Evolutionary conservation across 2,797 vertebrate species (phyloP), one percentile per base, ranked within the genome.

Genomic region (Clarias laeviceps): DNA sequence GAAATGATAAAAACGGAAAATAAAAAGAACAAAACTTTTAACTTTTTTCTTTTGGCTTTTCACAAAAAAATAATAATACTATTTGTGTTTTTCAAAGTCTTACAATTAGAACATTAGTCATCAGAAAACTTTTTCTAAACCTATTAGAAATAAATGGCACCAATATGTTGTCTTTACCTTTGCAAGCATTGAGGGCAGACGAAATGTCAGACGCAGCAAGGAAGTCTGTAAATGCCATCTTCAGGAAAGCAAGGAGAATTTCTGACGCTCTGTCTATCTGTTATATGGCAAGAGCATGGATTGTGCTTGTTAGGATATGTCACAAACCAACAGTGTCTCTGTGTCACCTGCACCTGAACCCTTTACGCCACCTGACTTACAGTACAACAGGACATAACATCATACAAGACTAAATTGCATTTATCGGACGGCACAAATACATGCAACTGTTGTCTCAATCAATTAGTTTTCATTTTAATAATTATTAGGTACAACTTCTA

Each of bases 141-240:
- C 34, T 15, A 59, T 3, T 50, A 82, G 4, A 56, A 14, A 65
- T 2, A 24, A 27, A 64, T 20, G 12, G 45, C 61, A 27, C 4
- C 40, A 50, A 73, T 14, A 64, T 34, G 4, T 24, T 68, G 14
- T 17, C 82, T 80, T 95, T 92, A 98, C 97, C 97, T 97, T 96
- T 96, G 91, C 97, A 99, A 89, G 97, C 96, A 78, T 93, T 96
- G 82, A 98, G 94, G 80, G 97, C 97, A 4, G 94, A 95, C 18
- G 94, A 95, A 24, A 98, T 96, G 90, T 97, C 97, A 0, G 95
- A 95, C 18, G 94, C 93, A 24, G 94, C 95, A 24, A 98, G 94
- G 57, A 97, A 77, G 54, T 97, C 96, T 11, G 94, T 96, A 40
- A 98, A 94, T 85, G 96, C 96, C 97, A 99, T 98, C 74, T 87